A percentile compares a stretch with the other conserved stretches of the same genome.
Evolutionary conservation across 2,113 vertebrate genomes (phyloP).

Genomic region (Caloenas nicobarica): DNA sequence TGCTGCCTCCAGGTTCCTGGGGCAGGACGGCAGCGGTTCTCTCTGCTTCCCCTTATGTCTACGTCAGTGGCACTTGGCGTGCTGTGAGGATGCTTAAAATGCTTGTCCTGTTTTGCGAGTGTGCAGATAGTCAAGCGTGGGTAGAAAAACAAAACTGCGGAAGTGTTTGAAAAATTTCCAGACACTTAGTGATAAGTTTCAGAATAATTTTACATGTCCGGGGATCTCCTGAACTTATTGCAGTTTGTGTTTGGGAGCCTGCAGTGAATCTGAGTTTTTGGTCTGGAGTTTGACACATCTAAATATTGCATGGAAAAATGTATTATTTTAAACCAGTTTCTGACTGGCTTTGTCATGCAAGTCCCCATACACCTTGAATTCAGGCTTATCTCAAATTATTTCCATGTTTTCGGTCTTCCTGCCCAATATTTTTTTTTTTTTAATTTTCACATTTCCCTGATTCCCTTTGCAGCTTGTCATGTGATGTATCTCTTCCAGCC

Average conservation of each 20-base stretch:
- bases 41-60: neutral
- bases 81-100: neutral
- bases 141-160: neutral
- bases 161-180: neutral
- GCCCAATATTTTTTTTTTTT: neutral
- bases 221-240: neutral
- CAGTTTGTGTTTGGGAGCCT: neutral
- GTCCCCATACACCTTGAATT: neutral
- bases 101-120: neutral
- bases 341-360: neutral
- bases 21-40: neutral
- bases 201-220: neutral
- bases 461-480: neutral
- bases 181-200: neutral
- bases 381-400: neutral
- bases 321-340: neutral
- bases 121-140: neutral
- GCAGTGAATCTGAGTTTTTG: neutral
- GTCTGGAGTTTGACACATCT: neutral
- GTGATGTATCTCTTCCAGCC: rapidly evolving
- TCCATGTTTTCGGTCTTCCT: neutral
- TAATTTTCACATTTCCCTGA: neutral
- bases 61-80: neutral
- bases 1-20: neutral
- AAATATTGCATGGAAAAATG: neutral